Percentiles rank a stretch among this genome's conserved stretches.
phyloP scores from a whole-genome alignment of 2,888 invertebrate species.

The Empis livida region DNA sequence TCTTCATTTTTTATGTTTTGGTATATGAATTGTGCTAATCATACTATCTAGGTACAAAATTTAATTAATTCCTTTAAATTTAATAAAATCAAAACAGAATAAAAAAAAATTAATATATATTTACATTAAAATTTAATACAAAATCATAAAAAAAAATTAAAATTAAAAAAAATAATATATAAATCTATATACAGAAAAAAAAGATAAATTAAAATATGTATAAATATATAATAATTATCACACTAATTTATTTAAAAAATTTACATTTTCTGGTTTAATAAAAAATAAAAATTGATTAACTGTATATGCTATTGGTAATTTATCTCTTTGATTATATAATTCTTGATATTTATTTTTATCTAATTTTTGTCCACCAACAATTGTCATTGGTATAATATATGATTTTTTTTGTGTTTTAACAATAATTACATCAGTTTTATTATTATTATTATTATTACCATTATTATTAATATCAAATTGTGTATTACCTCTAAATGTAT shows the following conservation, averaged over 20 bases:
- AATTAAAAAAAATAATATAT: no score
- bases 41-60: no score
- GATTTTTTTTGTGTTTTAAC: slow-evolving; percentile 19
- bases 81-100: no score
- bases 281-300: slow-evolving; percentile 23
- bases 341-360: slow-evolving; percentile 9
- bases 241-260: slow-evolving; percentile 19
- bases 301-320: slow-evolving; percentile 16
- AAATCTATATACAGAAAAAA: no score
- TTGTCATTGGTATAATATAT: slow-evolving; percentile 16
- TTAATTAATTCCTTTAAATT: no score
- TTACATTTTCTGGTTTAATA: slow-evolving; percentile 20
- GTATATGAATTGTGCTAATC: no score
- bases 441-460: slow-evolving; percentile 1
- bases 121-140: no score
- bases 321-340: slow-evolving; percentile 15
- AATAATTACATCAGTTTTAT: slow-evolving; percentile 16
- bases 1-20: no score
- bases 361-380: neutral
- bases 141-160: no score
- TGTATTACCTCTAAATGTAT: slow-evolving; percentile 2
- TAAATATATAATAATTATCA: no score
- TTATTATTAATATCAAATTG: neutral
- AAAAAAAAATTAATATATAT: no score
- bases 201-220: no score